A percentile compares a stretch with the other conserved stretches of the same genome.
Conservation (phyloP, 2,797 vertebrate genomes). For the Protonibea diacanthus region DNA sequence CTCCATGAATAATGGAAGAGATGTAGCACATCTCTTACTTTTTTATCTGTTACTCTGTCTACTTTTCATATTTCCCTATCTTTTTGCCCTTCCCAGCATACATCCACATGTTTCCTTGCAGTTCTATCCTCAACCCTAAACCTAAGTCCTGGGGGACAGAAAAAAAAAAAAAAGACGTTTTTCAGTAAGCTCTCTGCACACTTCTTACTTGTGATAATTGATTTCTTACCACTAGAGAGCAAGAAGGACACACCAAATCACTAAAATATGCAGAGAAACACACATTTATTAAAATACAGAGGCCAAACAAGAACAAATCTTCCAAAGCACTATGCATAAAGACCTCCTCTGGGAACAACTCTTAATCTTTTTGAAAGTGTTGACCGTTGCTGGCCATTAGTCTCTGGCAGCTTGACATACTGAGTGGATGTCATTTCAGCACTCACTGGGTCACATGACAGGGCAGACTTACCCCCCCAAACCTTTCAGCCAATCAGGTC, state of each 20-base stretch:
- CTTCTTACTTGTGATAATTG: slow-evolving; percentile 15
- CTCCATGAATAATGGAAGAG: slow-evolving; percentile 72
- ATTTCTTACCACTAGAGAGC: slow-evolving; percentile 21
- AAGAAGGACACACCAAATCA: slow-evolving; percentile 13
- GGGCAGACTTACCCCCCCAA: slow-evolving; percentile 1
- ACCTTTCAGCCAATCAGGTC: slow-evolving; percentile 3
- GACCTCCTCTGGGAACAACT: slow-evolving; percentile 16
- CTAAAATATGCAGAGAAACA: slow-evolving; percentile 16
- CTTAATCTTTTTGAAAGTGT: slow-evolving; percentile 27
- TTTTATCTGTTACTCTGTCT: slow-evolving; percentile 36
- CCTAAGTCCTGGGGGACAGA: background rate
- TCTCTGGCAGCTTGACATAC: slow-evolving; percentile 1
- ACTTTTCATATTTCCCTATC: slow-evolving; percentile 38
- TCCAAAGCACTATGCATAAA: slow-evolving; percentile 18
- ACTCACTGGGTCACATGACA: slow-evolving; percentile 5
- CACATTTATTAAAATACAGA: slow-evolving; percentile 5
- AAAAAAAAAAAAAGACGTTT: background rate
- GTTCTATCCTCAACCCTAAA: background rate
- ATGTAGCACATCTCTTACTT: slow-evolving; percentile 38
- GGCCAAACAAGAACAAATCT: slow-evolving; percentile 24
- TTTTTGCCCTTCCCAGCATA: slow-evolving; percentile 16
- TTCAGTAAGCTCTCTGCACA: background rate
- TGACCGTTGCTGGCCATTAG: background rate
- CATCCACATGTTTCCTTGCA: slow-evolving; percentile 7
- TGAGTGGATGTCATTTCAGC: slow-evolving; percentile 15